Base-by-base conservation (phyloP, 2,797 vertebrate genomes). In the Pteronotus mesoamericanus region DNA sequence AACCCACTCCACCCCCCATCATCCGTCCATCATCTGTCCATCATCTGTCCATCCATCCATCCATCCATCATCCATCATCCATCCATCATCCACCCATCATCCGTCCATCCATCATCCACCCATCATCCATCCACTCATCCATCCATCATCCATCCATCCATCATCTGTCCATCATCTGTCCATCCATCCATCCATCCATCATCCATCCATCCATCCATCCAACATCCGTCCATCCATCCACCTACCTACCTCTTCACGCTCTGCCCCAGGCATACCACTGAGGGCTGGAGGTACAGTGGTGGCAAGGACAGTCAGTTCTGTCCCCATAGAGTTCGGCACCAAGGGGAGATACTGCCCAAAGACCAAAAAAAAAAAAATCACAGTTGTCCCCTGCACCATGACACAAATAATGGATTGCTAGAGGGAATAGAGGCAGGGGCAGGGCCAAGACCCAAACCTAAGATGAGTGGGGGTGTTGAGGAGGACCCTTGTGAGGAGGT, bases 171-270 rank as follows among this genome's bases (percentile, higher is more conserved):
- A 42, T 8, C 3, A 10, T 18, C 12, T 1, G 44, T n/a, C 16
- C 51, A 71, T 19, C n/a, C 34, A n/a, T 29, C 14, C 26, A 46
- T 0, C 1, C 11, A 12, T 0, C 3, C 14, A 15, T 0, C 44
- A 46, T 18, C 9, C 44, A 46, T 18, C 9, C 18, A 7, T 53
- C 53, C 19, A 55, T 22, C 53, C 7, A 55, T 2, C 53, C 53
- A 22, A 0, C 21, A 34, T 29, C 3, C n/a, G n/a, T n/a, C 8
- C 37, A 42, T 8, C 3, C 44, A 55, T 0, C 55, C 0, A 59
- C 26, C 5, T 68, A 18, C 22, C 29, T 59, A 10, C 22, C 24
- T 39, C 68, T 12, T 29, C 64, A 39, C 9, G 18, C 55, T 55
- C 4, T 18, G n/a, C 44, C 66, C 86, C n/a, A 66, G 15, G 72